phyloP scores from a whole-genome alignment of 2,113 vertebrate genomes.

The Azemiops feae region DNA sequence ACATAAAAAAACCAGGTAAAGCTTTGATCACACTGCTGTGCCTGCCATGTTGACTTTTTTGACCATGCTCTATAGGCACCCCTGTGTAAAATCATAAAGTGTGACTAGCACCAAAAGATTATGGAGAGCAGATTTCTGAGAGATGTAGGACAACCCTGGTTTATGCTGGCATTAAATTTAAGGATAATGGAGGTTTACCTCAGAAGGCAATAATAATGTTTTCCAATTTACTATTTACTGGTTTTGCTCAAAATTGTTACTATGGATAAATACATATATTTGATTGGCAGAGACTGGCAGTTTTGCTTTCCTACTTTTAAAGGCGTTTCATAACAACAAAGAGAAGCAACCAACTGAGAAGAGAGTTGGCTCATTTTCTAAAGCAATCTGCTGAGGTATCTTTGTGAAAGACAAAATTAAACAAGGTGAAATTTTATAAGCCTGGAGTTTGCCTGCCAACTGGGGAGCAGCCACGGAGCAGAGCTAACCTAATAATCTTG shows the following conservation, averaged over 20 bases:
- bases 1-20: neutral
- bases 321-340: neutral
- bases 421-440: slow-evolving; percentile 16
- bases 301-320: slow-evolving; percentile 6
- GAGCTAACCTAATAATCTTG: slow-evolving; percentile 3
- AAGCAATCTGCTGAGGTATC: slow-evolving; percentile 35
- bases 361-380: slow-evolving; percentile 1
- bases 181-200: neutral
- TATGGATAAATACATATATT: neutral
- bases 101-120: neutral
- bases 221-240: neutral
- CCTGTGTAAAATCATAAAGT: neutral
- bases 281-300: neutral
- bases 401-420: slow-evolving; percentile 15
- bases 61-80: neutral
- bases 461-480: neutral
- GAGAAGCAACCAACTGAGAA: neutral
- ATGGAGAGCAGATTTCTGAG: neutral
- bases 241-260: neutral
- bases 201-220: neutral
- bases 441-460: slow-evolving; percentile 9
- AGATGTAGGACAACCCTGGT: neutral
- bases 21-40: neutral
- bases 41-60: neutral
- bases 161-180: neutral